Percentiles rank a stretch among this genome's conserved stretches.
Evolutionary conservation across 2,888 invertebrate genomes (phyloP).

Genomic region (Polyommatus iphigenia): DNA sequence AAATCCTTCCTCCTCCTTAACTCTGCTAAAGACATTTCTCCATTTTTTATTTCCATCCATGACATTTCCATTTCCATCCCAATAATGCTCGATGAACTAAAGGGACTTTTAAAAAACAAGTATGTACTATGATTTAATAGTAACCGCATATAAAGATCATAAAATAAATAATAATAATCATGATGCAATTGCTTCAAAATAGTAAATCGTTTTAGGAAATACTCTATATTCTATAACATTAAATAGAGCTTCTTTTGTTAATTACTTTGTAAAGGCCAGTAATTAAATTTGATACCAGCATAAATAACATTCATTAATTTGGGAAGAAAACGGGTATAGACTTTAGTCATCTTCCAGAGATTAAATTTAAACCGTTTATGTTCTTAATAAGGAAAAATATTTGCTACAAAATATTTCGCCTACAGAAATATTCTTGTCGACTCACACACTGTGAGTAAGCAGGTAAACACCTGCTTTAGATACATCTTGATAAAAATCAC

Average conservation of each 20-base stretch:
- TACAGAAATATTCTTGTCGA: background rate
- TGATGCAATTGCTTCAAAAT: background rate
- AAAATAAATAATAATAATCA: too few relatives aligned
- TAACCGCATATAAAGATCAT: too few relatives aligned
- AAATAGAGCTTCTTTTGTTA: background rate
- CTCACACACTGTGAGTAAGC: background rate
- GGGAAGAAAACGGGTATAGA: background rate
- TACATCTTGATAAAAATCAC: background rate
- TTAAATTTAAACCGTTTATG: background rate
- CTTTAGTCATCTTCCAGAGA: background rate
- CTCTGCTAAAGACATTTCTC: too few relatives aligned
- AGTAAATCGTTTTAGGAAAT: background rate
- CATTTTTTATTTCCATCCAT: too few relatives aligned
- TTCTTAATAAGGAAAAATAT: background rate
- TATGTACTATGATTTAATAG: too few relatives aligned
- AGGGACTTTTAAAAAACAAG: too few relatives aligned
- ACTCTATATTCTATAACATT: background rate
- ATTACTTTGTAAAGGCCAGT: background rate
- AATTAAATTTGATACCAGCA: too few relatives aligned
- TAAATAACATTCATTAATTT: background rate
- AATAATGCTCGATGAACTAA: too few relatives aligned
- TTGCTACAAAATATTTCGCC: background rate
- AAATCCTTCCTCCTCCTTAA: too few relatives aligned
- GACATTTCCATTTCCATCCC: too few relatives aligned
- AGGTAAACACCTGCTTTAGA: background rate